phyloP scores from a whole-genome alignment of 2,797 vertebrate genomes.

The Nannoperca obscura region DNA sequence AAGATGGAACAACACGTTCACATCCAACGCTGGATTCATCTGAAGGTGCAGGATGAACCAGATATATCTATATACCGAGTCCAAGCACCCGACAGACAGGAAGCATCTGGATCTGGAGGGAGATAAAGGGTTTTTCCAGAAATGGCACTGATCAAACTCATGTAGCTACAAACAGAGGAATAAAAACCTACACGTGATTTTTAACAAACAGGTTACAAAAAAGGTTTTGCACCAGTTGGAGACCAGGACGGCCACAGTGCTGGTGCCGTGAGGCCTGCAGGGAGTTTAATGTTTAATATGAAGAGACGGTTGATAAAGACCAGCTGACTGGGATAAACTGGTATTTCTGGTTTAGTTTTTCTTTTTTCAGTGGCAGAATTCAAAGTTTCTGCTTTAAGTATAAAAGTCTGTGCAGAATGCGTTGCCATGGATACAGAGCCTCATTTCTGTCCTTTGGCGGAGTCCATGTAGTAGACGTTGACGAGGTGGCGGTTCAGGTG shows the following conservation, averaged over 20 bases:
- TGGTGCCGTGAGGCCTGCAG: neutral
- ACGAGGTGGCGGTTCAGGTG: conserved; percentile 97
- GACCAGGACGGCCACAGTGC: neutral
- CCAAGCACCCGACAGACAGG: neutral
- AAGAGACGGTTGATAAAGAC: neutral
- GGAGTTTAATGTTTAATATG: neutral
- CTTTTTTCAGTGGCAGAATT: neutral
- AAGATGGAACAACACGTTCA: neutral
- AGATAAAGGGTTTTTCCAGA: neutral
- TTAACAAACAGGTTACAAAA: neutral
- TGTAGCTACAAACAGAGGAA: too few species aligned
- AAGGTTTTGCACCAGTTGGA: neutral
- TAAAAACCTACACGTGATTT: neutral
- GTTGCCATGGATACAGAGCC: neutral
- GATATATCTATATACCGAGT: too few species aligned
- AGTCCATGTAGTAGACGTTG: conserved; percentile 95
- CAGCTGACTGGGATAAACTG: neutral
- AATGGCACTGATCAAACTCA: neutral
- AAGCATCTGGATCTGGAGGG: too few species aligned
- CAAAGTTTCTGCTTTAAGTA: neutral
- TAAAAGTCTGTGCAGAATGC: neutral
- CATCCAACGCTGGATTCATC: too few species aligned
- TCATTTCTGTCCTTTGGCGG: conserved; percentile 62
- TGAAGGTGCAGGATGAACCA: too few species aligned
- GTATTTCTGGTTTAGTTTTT: neutral